These are phyloP conservation scores for Porites evermanni DNA, from an alignment of 92 coral and sea anemone genomes.

Conservation along the genomic window DNA sequence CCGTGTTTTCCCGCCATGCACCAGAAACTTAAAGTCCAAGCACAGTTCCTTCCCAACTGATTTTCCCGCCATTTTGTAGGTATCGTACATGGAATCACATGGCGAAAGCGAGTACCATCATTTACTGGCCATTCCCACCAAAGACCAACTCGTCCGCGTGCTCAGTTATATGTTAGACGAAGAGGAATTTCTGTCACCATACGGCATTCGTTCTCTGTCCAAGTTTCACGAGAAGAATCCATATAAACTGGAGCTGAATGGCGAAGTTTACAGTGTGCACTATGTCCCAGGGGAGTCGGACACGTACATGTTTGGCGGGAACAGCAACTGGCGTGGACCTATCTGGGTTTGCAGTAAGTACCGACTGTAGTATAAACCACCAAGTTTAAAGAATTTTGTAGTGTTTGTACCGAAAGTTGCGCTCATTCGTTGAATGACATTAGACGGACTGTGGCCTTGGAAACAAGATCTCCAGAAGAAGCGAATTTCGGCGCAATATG, in stretches of 20 bases:
- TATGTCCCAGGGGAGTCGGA: constrained; percentile 94
- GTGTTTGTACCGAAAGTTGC: too few relatives aligned
- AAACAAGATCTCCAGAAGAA: too few relatives aligned
- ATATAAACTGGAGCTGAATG: constrained; percentile 71
- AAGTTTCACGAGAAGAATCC: constrained; percentile 78
- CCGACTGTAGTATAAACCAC: background rate
- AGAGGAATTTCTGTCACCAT: constrained; percentile 85
- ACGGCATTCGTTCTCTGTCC: constrained; percentile 89
- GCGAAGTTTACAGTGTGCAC: constrained; percentile 64
- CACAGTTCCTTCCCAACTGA: background rate
- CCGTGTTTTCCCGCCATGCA: too few relatives aligned
- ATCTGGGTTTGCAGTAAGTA: constrained; percentile 96
- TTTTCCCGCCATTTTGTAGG: constrained; percentile 53
- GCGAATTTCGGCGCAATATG: too few relatives aligned
- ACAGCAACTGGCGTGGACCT: constrained; percentile 99
- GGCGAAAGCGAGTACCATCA: constrained; percentile 82
- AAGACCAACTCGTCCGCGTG: constrained; percentile 86
- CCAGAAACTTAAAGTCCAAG: too few relatives aligned
- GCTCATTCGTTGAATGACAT: too few relatives aligned
- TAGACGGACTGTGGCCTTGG: too few relatives aligned
- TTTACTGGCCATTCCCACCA: constrained; percentile 93
- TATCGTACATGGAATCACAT: constrained; percentile 81
- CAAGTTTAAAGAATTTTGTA: background rate
- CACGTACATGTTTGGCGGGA: constrained; percentile 91
- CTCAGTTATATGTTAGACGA: constrained; percentile 90